Evolutionary conservation across 2,888 invertebrate genomes (phyloP).

Genomic region (Uloborus plumipes): DNA sequence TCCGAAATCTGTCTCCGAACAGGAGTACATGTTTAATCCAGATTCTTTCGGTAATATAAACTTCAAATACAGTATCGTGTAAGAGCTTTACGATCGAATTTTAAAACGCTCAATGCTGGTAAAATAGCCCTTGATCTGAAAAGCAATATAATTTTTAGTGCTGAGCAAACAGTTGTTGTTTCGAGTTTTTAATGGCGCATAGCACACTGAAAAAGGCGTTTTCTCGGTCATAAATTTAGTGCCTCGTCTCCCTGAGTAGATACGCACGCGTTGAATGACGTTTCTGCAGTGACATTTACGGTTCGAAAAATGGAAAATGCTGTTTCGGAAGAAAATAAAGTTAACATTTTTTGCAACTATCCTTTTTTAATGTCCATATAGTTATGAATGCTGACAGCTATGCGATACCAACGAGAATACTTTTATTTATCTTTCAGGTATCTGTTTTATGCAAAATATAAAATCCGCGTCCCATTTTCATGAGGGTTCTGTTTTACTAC

Average conservation of each 20-base stretch:
- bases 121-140: conserved; percentile 2
- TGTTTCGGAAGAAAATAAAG: conserved; percentile 11
- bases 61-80: no score
- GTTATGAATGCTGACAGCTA: neutral
- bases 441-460: no score
- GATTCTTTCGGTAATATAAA: no score
- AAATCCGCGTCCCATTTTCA: no score
- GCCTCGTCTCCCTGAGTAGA: neutral
- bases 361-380: neutral
- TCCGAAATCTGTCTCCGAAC: no score
- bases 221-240: conserved; percentile 22
- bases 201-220: neutral
- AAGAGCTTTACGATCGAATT: conserved; percentile 6
- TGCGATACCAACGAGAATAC: no score
- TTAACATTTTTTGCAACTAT: neutral
- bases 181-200: conserved; percentile 30
- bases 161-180: conserved; percentile 25
- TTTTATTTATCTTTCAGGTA: no score
- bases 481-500: no score
- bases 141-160: conserved; percentile 34
- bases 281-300: conserved; percentile 17
- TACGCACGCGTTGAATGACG: conserved; percentile 20
- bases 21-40: no score
- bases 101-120: neutral
- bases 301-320: conserved; percentile 12